A percentile compares a stretch with the other conserved stretches of the same genome.
phyloP scores from a whole-genome alignment of 2,797 vertebrate genomes.

The Tenualosa thibaudeaui region DNA sequence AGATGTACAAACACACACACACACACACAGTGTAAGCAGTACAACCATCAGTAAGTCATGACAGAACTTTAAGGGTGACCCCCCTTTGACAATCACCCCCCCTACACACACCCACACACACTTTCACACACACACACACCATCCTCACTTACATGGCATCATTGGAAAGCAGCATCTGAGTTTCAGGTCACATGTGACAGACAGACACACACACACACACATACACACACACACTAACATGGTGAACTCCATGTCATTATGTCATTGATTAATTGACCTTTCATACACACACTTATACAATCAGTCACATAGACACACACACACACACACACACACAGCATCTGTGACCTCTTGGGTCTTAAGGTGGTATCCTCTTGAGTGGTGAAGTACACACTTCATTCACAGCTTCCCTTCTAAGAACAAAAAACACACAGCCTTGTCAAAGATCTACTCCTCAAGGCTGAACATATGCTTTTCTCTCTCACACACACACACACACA shows the following conservation, averaged over 20 bases:
- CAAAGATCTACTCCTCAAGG: background rate
- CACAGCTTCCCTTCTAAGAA: background rate
- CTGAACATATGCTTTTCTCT: background rate
- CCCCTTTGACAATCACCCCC: background rate
- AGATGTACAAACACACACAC: constrained; percentile 6
- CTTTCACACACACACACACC: background rate
- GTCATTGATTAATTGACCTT: background rate
- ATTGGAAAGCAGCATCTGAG: background rate
- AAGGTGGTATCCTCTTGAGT: background rate
- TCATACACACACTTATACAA: background rate
- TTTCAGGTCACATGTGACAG: background rate
- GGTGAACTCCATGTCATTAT: background rate
- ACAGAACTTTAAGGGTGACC: background rate
- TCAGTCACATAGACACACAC: background rate
- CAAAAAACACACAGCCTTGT: background rate
- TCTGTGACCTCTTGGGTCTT: background rate
- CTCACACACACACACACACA: background rate
- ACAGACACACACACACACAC: constrained; percentile 15
- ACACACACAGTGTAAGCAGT: constrained; percentile 13
- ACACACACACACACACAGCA: background rate
- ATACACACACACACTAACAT: constrained; percentile 5
- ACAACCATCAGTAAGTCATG: background rate
- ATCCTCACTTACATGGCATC: background rate
- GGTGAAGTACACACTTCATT: background rate
- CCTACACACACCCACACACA: background rate